These are phyloP conservation scores for Frieseomelitta varia DNA, from an alignment of 1,140 invertebrate species.

Conservation along the genomic window DNA sequence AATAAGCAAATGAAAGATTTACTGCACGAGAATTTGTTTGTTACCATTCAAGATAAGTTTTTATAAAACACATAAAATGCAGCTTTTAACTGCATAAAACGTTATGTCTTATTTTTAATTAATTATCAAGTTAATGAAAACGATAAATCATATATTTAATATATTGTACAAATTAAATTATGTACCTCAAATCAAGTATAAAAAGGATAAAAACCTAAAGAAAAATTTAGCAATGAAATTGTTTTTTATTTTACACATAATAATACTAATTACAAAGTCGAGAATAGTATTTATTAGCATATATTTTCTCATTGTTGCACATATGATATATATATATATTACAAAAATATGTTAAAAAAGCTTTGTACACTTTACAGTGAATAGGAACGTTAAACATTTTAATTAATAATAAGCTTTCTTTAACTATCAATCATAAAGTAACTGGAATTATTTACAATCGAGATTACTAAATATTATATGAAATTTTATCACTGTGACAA, in stretches of 20 bases:
- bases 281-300: slow-evolving; percentile 1
- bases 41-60: background rate
- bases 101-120: background rate
- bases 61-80: background rate
- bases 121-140: background rate
- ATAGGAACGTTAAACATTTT: slow-evolving; percentile 60
- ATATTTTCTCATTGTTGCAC: slow-evolving; percentile 9
- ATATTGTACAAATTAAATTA: background rate
- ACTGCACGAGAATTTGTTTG: background rate
- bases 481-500: background rate
- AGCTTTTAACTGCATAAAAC: background rate
- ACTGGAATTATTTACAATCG: slow-evolving; percentile 34
- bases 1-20: background rate
- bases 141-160: background rate
- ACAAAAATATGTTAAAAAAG: slow-evolving; percentile 21
- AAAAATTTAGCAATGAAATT: background rate
- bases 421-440: background rate
- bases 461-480: background rate
- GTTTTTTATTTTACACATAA: slow-evolving; percentile 19
- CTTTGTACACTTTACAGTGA: slow-evolving; percentile 38
- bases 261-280: slow-evolving; percentile 31
- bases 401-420: slow-evolving; percentile 13
- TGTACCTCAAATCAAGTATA: background rate
- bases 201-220: background rate
- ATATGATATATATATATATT: slow-evolving; percentile 45